Percentiles rank a stretch among this genome's conserved stretches.
Evolutionary conservation across 2,888 invertebrate species (phyloP).

Genomic region (Cryptocheilus praepositus): DNA sequence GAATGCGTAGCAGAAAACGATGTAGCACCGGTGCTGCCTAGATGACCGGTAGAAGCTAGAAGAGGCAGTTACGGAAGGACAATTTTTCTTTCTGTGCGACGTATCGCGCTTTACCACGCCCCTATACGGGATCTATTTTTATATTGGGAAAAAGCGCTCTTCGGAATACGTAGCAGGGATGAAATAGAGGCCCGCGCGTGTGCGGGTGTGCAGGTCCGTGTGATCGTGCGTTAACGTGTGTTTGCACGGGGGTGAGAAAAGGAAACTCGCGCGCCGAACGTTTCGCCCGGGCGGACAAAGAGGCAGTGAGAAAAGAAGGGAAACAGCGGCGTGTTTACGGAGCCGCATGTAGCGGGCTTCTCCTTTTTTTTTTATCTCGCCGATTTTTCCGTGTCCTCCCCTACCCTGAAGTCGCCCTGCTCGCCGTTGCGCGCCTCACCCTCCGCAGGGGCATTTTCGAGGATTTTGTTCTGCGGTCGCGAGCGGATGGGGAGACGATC

Average conservation of each 20-base stretch:
- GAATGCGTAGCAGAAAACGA: background rate
- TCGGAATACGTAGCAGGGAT: conserved; percentile 36
- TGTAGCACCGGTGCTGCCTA: background rate
- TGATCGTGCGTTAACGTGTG: background rate
- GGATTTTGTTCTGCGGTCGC: conserved; percentile 50
- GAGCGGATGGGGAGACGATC: conserved; percentile 56
- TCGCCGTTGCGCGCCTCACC: conserved; percentile 28
- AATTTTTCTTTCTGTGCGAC: conserved; percentile 61
- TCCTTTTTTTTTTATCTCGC: conserved; percentile 42
- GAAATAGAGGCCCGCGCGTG: conserved; percentile 17
- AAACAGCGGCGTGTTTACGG: conserved; percentile 49
- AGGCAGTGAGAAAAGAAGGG: conserved; percentile 19
- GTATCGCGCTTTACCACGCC: conserved; percentile 59
- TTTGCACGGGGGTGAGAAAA: background rate
- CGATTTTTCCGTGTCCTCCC: conserved; percentile 40
- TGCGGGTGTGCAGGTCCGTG: background rate
- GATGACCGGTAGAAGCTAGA: conserved; percentile 34
- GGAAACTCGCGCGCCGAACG: conserved; percentile 9
- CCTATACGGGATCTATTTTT: conserved; percentile 51
- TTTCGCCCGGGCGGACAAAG: conserved; percentile 3
- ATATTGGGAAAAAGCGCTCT: conserved; percentile 60
- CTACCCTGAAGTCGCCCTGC: conserved; percentile 11
- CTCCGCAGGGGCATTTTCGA: conserved; percentile 48
- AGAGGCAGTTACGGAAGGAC: conserved; percentile 61
- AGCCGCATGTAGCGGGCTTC: conserved; percentile 43